A percentile compares a stretch with the other conserved stretches of the same genome.
These are phyloP conservation scores for Anneissia japonica DNA, from an alignment of 35 echinoderm and acorn worm genomes.

Conservation along the genomic window DNA sequence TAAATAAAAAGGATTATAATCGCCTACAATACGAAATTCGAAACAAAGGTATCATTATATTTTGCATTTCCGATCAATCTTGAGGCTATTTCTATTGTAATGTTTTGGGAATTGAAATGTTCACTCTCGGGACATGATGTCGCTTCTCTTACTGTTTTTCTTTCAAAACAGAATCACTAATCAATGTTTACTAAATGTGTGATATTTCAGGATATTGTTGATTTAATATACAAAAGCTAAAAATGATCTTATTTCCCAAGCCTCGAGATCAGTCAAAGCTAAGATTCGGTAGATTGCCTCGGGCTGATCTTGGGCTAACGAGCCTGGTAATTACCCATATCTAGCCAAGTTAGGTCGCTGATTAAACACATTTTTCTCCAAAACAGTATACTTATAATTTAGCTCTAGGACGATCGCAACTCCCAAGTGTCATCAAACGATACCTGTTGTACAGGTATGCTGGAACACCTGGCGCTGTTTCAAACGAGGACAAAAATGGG, in stretches of 20 bases:
- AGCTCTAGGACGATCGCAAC: background rate
- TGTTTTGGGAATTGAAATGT: background rate
- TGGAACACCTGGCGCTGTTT: background rate
- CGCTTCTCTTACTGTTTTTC: background rate
- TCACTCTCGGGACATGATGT: background rate
- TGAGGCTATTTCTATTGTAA: background rate
- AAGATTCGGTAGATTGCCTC: background rate
- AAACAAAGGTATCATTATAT: too few species aligned
- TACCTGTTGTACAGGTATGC: background rate
- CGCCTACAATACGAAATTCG: too few species aligned
- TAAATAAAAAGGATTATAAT: too few species aligned
- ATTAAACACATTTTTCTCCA: background rate
- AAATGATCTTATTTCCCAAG: background rate
- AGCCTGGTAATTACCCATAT: background rate
- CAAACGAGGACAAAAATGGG: background rate
- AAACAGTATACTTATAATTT: background rate
- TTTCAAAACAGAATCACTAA: background rate
- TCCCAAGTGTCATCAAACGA: background rate
- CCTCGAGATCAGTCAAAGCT: background rate
- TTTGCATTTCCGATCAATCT: background rate
- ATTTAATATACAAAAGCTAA: background rate
- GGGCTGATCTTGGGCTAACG: background rate
- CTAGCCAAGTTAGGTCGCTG: background rate
- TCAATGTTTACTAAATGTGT: background rate
- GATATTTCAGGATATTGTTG: background rate